Base-by-base conservation (phyloP, 2,797 vertebrate genomes). In the Anisognathus igniventris region DNA sequence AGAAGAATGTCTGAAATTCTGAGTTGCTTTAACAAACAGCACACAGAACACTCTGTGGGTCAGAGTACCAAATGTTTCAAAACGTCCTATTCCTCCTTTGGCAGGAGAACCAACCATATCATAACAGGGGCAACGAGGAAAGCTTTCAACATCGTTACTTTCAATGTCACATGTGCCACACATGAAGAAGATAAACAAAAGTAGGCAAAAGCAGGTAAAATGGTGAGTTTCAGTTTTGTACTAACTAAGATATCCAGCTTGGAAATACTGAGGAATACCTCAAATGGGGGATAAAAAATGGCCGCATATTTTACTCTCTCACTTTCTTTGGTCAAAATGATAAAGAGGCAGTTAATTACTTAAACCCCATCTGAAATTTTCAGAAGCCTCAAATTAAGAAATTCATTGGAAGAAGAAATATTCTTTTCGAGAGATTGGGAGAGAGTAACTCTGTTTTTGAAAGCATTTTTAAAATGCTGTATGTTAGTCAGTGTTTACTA, bases 251-350 rank as follows among this genome's bases (percentile, higher is more conserved):
- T 35, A 24, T 37, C 23, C 23, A 42, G 5, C 17, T 68, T 9
- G 2, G 9, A 21, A 87, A 75, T 42, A 68, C 14, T 33, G 57
- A 82, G 56, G 27, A 77, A 67, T 14, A 77, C 8, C 33, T 62
- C 37, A 45, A 0, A n/a, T 2, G 0, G 6, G 14, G 6, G 3
- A 45, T 9, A 27, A 15, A 24, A 53, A 64, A 37, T 10, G 10
- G 9, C 14, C 2, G 1, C 37, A 22, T 2, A 1, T 53, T 90
- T 80, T 23, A 51, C 24, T n/a, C 19, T 47, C n/a, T 74, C 40
- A 23, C 2, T 73, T 51, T 67, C 62, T 74, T 79, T 53, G 48
- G 9, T 37, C 39, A 44, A 92, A 85, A 70, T 23, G 3, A 72
- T 9, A 24, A 77, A 84, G 50, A 51, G 14, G n/a, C 4, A 35